Base-by-base conservation (phyloP, 2,113 vertebrate genomes). In the Pagrus major region DNA sequence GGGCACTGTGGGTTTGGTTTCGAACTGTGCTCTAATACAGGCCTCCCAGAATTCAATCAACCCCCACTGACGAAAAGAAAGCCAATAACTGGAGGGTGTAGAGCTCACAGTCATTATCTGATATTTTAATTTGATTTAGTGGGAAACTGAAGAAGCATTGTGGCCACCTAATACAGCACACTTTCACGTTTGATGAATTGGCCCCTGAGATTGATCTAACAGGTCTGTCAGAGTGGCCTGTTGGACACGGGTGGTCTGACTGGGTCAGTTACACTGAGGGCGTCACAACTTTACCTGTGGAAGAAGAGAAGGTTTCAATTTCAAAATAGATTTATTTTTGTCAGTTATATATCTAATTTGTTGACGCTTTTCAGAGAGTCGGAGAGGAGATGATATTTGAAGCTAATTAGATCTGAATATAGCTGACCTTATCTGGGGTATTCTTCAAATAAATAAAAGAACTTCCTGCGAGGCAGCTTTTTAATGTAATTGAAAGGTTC, bases 101-200 rank as follows among this genome's bases (percentile, higher is more conserved):
- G 33, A 71, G 60, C 85, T 84, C 69, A 64, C 73, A 69, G 73
- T 85, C 81, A 80, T 86, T 91, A 86, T 81, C 85, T 85, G 66
- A 55, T 70, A 60, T 86, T 90, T 91, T 90, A 88, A 93, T 92
- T 85, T 80, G 76, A 86, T 93, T 92, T 71, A 7, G 46, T 23
- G 42, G 63, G 72, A 80, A 85, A 84, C 77, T 6, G 31, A 81
- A 83, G 76, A 83, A 83, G 83, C 11, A 14, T 60, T 72, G 78
- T 49, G 42, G 73, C 76, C 51, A 80, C 58, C 71, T 85, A 73
- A 89, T 77, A 71, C 49, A 8, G 72, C 66, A 79, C 72, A 68
- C 69, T 73, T 78, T 76, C 86, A 68, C 73, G 33, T 78, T 80
- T 89, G 83, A 89, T 85, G 72, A 89, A 88, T 85, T 75, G 74